A percentile compares a stretch with the other conserved stretches of the same genome.
Evolutionary conservation across 2,888 invertebrate genomes (phyloP).

Genomic region (Caenorhabditis sulstoni): DNA sequence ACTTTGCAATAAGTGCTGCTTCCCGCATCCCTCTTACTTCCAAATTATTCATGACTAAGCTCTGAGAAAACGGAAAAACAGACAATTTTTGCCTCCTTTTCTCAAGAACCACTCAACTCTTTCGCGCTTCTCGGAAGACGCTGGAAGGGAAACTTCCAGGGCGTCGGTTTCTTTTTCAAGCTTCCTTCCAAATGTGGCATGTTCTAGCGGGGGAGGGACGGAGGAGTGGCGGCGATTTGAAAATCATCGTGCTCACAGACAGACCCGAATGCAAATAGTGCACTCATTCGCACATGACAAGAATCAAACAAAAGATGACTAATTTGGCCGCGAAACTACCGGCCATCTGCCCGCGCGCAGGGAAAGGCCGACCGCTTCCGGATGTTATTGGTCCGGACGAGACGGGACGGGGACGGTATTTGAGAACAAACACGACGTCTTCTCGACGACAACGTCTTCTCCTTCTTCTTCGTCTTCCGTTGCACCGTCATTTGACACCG

Average conservation of each 20-base stretch:
- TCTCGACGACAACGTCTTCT: no score
- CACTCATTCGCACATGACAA: neutral
- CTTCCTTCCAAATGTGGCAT: no score
- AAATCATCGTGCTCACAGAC: conserved; percentile 50
- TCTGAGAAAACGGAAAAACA: no score
- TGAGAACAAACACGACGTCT: neutral
- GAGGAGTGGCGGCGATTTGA: no score
- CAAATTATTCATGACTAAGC: neutral
- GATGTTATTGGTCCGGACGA: conserved; percentile 45
- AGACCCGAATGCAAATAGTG: conserved; percentile 13
- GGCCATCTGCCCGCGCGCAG: conserved; percentile 35
- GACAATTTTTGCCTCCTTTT: no score
- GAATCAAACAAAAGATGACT: conserved; percentile 54
- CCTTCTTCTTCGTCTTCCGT: neutral
- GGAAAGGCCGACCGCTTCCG: conserved; percentile 20
- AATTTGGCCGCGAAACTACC: conserved; percentile 44
- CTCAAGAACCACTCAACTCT: no score
- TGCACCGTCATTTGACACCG: conserved; percentile 44
- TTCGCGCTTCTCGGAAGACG: no score
- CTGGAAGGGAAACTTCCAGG: no score
- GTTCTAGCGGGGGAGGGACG: no score
- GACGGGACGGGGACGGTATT: conserved; percentile 2
- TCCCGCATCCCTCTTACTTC: neutral
- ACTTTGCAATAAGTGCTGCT: no score
- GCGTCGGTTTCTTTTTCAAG: no score